These are phyloP conservation scores for Nematostella vectensis DNA, from an alignment of 92 coral and sea anemone species.

Conservation along the genomic window DNA sequence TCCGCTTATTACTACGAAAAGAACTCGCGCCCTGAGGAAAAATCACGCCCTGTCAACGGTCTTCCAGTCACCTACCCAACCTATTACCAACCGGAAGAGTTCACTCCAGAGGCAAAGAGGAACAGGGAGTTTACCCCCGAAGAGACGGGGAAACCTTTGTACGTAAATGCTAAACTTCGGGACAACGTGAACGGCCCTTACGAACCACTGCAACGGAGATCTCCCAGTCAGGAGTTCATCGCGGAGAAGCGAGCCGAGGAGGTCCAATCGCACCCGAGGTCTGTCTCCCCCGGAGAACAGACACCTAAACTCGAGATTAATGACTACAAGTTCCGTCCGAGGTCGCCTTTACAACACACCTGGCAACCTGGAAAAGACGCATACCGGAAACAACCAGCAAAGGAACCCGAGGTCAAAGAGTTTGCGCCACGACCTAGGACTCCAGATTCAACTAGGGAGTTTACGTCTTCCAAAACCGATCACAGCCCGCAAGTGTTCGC, in stretches of 20 bases:
- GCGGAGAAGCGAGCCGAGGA: constrained; percentile 1
- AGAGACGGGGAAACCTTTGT: constrained; percentile 14
- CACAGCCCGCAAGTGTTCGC: constrained; percentile 31
- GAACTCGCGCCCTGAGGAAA: neutral
- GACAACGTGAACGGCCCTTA: constrained; percentile 3
- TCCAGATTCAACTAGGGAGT: neutral
- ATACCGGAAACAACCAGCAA: neutral
- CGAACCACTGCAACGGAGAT: neutral
- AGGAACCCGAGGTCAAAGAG: constrained; percentile 5
- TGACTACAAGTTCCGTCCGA: neutral
- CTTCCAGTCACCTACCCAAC: constrained; percentile 29
- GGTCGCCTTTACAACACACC: neutral
- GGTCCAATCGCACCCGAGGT: constrained; percentile 4
- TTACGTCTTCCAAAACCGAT: neutral
- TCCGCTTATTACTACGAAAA: neutral
- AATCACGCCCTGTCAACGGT: neutral
- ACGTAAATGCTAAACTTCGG: constrained; percentile 23
- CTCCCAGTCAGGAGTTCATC: constrained; percentile 15
- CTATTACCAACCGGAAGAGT: constrained; percentile 18
- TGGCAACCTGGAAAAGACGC: constrained; percentile 1
- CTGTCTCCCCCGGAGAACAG: constrained; percentile 9
- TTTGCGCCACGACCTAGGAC: neutral
- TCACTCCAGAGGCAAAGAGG: neutral
- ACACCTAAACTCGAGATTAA: constrained; percentile 7
- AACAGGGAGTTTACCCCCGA: constrained; percentile 4